Conservation (phyloP, 2,888 invertebrate species). For the Caenorhabditis sinica region DNA sequence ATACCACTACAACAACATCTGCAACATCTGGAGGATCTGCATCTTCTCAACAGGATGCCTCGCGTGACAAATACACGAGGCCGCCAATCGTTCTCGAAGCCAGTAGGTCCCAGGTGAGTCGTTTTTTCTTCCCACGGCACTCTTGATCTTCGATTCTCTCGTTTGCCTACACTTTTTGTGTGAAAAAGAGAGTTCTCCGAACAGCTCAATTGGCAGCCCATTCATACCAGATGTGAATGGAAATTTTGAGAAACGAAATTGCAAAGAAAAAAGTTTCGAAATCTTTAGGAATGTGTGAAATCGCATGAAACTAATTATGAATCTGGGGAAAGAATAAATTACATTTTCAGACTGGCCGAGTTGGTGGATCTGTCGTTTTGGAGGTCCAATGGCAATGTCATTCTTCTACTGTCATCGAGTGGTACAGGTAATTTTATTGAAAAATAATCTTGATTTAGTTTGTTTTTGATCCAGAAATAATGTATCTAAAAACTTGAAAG, state of each 20-base stretch:
- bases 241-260: neutral
- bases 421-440: constrained; percentile 78
- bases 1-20: constrained; percentile 3
- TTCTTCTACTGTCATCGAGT: constrained; percentile 80
- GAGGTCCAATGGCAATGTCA: constrained; percentile 82
- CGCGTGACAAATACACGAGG: constrained; percentile 74
- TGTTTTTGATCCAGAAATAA: too few relatives aligned
- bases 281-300: constrained; percentile 9
- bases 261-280: constrained; percentile 12
- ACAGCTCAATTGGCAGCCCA: constrained; percentile 56
- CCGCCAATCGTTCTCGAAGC: constrained; percentile 81
- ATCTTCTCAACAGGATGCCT: constrained; percentile 43
- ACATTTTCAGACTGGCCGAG: constrained; percentile 60
- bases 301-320: neutral
- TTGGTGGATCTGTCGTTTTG: constrained; percentile 78
- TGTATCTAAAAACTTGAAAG: neutral
- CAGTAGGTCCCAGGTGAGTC: constrained; percentile 78
- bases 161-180: constrained; percentile 43
- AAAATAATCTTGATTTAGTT: neutral
- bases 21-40: constrained; percentile 18
- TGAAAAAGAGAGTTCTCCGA: constrained; percentile 38
- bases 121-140: neutral
- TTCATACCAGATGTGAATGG: constrained; percentile 62
- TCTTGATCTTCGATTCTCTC: constrained; percentile 36
- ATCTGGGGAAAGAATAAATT: neutral